Conservation (phyloP, 2,113 vertebrate genomes). For the Dasypus novemcinctus region DNA sequence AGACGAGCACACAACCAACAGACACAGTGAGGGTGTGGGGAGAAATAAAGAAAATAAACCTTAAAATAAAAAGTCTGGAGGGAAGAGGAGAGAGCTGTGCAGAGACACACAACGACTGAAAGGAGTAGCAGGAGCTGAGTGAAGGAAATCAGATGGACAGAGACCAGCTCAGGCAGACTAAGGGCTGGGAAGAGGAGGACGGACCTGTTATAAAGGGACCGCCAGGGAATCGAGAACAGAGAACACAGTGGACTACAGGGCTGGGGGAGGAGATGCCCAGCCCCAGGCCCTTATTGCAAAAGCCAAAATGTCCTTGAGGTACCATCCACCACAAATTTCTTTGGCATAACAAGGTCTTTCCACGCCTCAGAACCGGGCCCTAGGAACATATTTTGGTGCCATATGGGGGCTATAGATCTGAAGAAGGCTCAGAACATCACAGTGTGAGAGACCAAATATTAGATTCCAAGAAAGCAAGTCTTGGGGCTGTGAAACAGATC, state of each 20-base stretch:
- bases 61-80: too few species aligned
- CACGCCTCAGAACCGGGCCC: background rate
- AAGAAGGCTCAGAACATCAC: background rate
- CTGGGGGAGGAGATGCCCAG: rapidly evolving
- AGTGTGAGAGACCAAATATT: background rate
- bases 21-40: too few species aligned
- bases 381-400: background rate
- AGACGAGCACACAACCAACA: too few species aligned
- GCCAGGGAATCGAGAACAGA: background rate
- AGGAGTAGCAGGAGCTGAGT: background rate
- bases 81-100: rapidly evolving
- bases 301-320: background rate
- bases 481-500: background rate
- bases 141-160: background rate
- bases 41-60: too few species aligned
- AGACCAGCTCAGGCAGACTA: background rate
- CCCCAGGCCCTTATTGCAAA: background rate
- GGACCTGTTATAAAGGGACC: too few species aligned
- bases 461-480: background rate
- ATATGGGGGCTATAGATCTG: rapidly evolving
- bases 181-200: background rate
- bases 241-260: rapidly evolving
- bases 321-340: background rate
- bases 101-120: background rate
- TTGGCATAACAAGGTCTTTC: background rate